Conservation (phyloP, 2,113 vertebrate genomes). For the Gallinago undulata region DNA sequence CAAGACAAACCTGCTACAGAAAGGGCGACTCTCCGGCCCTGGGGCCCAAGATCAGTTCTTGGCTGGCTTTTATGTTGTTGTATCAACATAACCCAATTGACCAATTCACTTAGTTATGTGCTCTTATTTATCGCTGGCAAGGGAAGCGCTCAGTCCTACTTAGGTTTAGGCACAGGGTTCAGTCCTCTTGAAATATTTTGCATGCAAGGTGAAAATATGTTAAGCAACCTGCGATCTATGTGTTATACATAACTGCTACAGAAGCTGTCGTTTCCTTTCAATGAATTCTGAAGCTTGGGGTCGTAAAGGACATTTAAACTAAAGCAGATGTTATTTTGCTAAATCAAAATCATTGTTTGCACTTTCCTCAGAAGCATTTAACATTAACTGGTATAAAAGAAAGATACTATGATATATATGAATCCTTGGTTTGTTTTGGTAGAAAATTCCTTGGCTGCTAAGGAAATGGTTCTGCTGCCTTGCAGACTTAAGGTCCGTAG, state of each 20-base stretch:
- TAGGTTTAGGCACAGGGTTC: background rate
- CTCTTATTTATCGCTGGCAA: background rate
- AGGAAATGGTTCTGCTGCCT: background rate
- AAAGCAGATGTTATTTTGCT: conserved; percentile 36
- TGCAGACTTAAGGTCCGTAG: background rate
- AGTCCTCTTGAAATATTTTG: background rate
- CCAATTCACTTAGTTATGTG: background rate
- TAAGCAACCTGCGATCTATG: background rate
- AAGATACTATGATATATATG: background rate
- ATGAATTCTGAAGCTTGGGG: background rate
- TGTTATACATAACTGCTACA: background rate
- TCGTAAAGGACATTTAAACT: background rate
- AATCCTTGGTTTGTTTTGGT: background rate
- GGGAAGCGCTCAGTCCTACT: background rate
- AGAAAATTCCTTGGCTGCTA: conserved; percentile 18
- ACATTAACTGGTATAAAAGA: background rate
- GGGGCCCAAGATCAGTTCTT: background rate
- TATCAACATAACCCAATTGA: conserved; percentile 19
- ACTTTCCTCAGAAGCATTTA: background rate
- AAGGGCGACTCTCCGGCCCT: background rate
- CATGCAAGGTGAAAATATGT: background rate
- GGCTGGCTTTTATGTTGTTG: background rate
- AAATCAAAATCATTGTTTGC: background rate
- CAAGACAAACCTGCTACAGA: conserved; percentile 4
- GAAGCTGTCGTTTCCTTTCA: background rate